phyloP scores from a whole-genome alignment of 2,888 invertebrate species.

The Zhuqinia jingwanae region DNA sequence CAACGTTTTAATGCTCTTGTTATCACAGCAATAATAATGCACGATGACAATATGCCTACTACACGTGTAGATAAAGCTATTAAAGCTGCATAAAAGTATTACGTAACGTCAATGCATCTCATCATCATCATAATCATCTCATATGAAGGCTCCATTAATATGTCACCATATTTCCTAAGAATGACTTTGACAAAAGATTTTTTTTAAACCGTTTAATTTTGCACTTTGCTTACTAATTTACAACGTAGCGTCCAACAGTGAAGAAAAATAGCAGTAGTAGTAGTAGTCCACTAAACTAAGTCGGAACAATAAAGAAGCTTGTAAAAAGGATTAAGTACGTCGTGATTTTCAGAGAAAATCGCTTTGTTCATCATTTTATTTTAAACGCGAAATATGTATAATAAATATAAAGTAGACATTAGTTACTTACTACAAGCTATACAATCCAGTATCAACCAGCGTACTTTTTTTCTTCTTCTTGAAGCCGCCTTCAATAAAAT shows the following conservation, averaged over 20 bases:
- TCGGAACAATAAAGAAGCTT: background rate
- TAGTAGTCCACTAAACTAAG: too few relatives aligned
- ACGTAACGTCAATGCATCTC: too few relatives aligned
- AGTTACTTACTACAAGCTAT: too few relatives aligned
- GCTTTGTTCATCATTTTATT: background rate
- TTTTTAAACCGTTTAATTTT: conserved; percentile 11
- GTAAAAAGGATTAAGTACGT: conserved; percentile 5
- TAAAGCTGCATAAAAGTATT: background rate
- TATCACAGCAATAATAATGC: background rate
- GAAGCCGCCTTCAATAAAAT: too few relatives aligned
- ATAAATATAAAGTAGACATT: too few relatives aligned
- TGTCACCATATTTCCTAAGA: too few relatives aligned
- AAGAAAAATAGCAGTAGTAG: too few relatives aligned
- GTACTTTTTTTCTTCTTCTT: too few relatives aligned
- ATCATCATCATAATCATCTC: too few relatives aligned
- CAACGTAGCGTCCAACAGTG: background rate
- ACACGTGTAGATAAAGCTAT: too few relatives aligned
- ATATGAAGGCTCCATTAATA: conserved; percentile 8
- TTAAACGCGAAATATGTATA: background rate
- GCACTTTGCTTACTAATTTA: too few relatives aligned
- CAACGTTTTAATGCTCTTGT: background rate
- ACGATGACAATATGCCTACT: background rate
- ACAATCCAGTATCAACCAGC: too few relatives aligned
- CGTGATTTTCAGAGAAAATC: background rate
- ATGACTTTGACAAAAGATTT: conserved; percentile 25